Percentiles rank a stretch among this genome's conserved stretches.
Conservation (phyloP, 2,888 invertebrate genomes). For the Hofmannophila pseudospretella region DNA sequence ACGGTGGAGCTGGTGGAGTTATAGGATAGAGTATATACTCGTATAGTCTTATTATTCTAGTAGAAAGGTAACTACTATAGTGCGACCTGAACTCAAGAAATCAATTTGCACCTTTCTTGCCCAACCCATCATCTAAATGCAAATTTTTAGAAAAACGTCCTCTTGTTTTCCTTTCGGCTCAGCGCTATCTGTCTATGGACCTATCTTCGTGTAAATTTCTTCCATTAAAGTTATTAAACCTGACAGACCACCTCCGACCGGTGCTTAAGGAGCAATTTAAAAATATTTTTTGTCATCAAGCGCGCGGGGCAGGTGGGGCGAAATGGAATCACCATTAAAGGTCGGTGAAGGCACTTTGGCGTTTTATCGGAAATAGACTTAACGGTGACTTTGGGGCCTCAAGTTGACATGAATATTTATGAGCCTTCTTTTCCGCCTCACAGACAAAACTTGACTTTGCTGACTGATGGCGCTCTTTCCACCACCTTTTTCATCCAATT, state of each 20-base stretch:
- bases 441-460: conserved; percentile 20
- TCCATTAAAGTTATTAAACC: conserved; percentile 13
- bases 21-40: too few species aligned
- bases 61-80: too few species aligned
- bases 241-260: conserved; percentile 9
- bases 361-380: conserved; percentile 71
- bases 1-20: too few species aligned
- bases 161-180: not conserved
- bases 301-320: conserved; percentile 26
- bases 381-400: conserved; percentile 63
- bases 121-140: not conserved
- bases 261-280: conserved; percentile 18
- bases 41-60: too few species aligned
- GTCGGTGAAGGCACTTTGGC: conserved; percentile 38
- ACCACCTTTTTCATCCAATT: conserved; percentile 17
- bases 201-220: conserved; percentile 1
- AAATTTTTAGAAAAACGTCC: not conserved
- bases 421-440: conserved; percentile 40
- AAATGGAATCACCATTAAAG: conserved; percentile 56
- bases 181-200: not conserved
- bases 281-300: conserved; percentile 16
- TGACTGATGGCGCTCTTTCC: conserved; percentile 14
- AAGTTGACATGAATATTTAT: conserved; percentile 74
- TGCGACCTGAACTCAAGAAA: too few species aligned
- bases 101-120: not conserved